Evolutionary conservation across 1,140 invertebrate genomes (phyloP).

Genomic region (Drosophila jambulina): DNA sequence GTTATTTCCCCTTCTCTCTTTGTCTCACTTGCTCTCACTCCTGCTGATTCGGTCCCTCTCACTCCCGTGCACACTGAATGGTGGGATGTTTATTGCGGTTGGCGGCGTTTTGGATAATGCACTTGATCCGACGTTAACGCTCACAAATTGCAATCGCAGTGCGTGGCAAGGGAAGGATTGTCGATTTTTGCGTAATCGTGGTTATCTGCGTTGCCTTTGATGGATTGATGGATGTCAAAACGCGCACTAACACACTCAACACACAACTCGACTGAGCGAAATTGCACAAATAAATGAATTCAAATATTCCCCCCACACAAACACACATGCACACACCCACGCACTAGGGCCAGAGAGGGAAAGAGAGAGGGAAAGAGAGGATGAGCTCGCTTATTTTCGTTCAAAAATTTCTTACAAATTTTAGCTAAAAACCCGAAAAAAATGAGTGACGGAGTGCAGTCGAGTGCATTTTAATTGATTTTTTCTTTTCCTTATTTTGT

Average conservation of each 20-base stretch:
- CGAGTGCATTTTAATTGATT: constrained; percentile 84
- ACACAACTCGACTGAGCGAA: constrained; percentile 79
- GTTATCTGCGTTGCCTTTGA: constrained; percentile 21
- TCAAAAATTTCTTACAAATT: constrained; percentile 67
- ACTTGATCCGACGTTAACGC: constrained; percentile 29
- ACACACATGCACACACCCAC: constrained; percentile 10
- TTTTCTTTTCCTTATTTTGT: constrained; percentile 48
- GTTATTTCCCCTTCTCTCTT: constrained; percentile 27
- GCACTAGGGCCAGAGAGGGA: constrained; percentile 7
- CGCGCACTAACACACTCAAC: constrained; percentile 55
- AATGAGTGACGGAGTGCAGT: constrained; percentile 52
- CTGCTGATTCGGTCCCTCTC: background rate
- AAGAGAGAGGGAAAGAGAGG: constrained; percentile 14
- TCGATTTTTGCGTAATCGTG: constrained; percentile 22
- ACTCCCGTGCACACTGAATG: constrained; percentile 24
- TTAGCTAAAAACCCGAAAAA: constrained; percentile 45
- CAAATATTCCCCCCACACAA: constrained; percentile 53
- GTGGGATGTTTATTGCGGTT: constrained; percentile 60
- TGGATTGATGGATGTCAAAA: constrained; percentile 52
- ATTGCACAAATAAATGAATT: constrained; percentile 83
- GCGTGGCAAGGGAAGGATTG: constrained; percentile 1
- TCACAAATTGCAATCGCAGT: background rate
- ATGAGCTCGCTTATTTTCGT: constrained; percentile 29
- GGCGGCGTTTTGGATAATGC: constrained; percentile 45
- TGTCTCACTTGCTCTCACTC: background rate